These are phyloP conservation scores for Sebastes aleutianus DNA, from an alignment of 2,797 vertebrate species.

Conservation along the genomic window DNA sequence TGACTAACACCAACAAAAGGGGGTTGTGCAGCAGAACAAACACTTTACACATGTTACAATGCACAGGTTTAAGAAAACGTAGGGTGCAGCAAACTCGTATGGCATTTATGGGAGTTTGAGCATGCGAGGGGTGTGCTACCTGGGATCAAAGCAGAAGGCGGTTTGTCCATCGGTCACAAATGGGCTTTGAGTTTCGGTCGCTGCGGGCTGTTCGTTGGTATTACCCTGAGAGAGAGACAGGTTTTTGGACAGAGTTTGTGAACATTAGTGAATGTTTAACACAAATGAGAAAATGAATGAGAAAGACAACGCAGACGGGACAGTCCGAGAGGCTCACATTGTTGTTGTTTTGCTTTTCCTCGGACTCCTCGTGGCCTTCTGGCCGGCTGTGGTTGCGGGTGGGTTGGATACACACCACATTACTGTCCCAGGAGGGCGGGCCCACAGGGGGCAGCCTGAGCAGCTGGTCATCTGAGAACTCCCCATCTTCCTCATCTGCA, in stretches of 20 bases:
- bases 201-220: constrained; percentile 75
- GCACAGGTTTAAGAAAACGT: constrained; percentile 42
- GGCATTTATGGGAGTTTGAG: constrained; percentile 37
- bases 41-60: constrained; percentile 59
- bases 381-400: constrained; percentile 93
- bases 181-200: constrained; percentile 80
- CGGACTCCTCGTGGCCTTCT: constrained; percentile 93
- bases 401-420: constrained; percentile 97
- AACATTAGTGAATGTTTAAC: background rate
- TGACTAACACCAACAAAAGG: constrained; percentile 32
- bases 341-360: constrained; percentile 84
- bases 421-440: constrained; percentile 92
- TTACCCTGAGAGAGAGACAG: constrained; percentile 57
- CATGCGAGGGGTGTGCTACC: constrained; percentile 77
- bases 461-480: constrained; percentile 93
- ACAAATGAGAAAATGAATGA: background rate
- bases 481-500: constrained; percentile 90
- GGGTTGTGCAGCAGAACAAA: constrained; percentile 62
- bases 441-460: constrained; percentile 90
- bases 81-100: constrained; percentile 31
- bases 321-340: constrained; percentile 75
- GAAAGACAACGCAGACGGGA: background rate
- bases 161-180: constrained; percentile 87
- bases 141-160: constrained; percentile 96
- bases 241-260: too few species aligned